Evolutionary conservation across 2,113 vertebrate species (phyloP).

Genomic region (Sakesphorus luctuosus): DNA sequence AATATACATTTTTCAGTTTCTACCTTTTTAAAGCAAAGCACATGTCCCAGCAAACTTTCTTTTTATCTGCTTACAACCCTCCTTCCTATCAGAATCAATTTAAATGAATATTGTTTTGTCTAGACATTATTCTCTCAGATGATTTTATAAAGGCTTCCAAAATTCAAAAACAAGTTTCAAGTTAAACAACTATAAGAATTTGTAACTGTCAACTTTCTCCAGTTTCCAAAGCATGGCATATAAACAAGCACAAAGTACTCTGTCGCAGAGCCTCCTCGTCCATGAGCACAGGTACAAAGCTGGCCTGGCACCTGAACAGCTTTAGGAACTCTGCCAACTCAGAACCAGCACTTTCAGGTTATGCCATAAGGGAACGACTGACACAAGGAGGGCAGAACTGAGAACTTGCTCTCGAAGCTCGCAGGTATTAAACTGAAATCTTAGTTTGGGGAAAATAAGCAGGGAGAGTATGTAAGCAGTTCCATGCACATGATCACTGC

Average conservation of each 20-base stretch:
- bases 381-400: background rate
- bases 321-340: background rate
- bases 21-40: background rate
- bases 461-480: background rate
- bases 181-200: background rate
- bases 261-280: background rate
- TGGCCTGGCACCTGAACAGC: background rate
- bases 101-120: background rate
- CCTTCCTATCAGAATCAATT: background rate
- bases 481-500: fast-evolving
- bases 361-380: background rate
- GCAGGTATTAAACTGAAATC: background rate
- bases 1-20: background rate
- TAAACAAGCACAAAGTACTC: background rate
- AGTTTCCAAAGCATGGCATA: background rate
- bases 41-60: background rate
- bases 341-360: background rate
- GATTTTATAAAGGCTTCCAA: background rate
- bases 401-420: background rate
- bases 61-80: background rate
- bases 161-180: background rate
- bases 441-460: background rate
- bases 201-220: background rate
- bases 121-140: background rate
- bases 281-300: background rate